Evolutionary conservation across 2,797 vertebrate species (phyloP), one percentile per base, ranked within the genome.

Genomic region (Amphiprion clarkii): DNA sequence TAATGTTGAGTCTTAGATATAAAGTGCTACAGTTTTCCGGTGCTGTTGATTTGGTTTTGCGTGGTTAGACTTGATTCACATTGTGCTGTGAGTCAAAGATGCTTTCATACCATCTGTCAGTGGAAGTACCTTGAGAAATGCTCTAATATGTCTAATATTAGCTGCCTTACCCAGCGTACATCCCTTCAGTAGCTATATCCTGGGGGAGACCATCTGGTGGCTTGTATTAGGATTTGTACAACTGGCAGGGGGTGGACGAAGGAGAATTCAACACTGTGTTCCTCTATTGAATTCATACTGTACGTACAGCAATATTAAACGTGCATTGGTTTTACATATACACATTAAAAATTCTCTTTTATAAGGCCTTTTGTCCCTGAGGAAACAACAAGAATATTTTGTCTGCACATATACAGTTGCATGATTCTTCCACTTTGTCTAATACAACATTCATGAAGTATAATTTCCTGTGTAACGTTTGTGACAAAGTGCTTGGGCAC

Each of bases 201-300:
- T 87, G 85, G 83, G 87, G 89, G 86, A 81, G 73, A 84, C 93
- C 94, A 95, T 95, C 93, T 95, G 94, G 76, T 81, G 67, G 63
- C 69, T 81, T 67, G 79, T 78, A 75, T 71, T 39, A 78, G 78
- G 73, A 78, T 65, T 81, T 57, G 67, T 83, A 75, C 48, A 63
- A 74, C 25, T 54, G 53, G 65, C 33, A 25, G 9, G 19, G 58
- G 40, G 76, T 12, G 27, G 52, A 23, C 60, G 13, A 21, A 58
- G 31, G 56, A 36, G 33, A 19, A 7, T 63, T 29, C 63, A 62
- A 59, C 60, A 51, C 21, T 54, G 5, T 16, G 48, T 36, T 36
- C 52, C 29, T 36, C 61, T 71, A 44, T 42, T 23, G 21, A 21
- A 63, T 74, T 39, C 60, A 40, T 57, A 19, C 49, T 67, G 27